Evolutionary conservation across 1,140 invertebrate genomes (phyloP).

Genomic region (Aricia agestis): DNA sequence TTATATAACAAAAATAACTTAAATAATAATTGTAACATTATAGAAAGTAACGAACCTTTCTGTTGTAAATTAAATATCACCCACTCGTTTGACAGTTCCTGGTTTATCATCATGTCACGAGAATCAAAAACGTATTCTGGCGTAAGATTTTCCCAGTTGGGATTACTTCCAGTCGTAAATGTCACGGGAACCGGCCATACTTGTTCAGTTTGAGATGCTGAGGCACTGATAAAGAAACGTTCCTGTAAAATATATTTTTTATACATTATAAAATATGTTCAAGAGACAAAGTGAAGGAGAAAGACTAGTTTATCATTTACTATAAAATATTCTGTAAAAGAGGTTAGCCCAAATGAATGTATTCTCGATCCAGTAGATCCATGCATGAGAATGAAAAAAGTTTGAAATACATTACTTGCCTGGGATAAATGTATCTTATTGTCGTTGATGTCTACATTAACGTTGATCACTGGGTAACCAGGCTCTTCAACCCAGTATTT

Average conservation of each 20-base stretch:
- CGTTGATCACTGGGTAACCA: constrained; percentile 84
- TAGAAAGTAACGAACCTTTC: constrained; percentile 69
- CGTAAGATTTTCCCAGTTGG: constrained; percentile 77
- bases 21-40: too few relatives aligned
- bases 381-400: too few relatives aligned
- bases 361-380: too few relatives aligned
- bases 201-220: constrained; percentile 41
- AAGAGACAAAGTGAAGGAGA: too few relatives aligned
- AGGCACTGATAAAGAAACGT: constrained; percentile 54
- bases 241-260: constrained; percentile 39
- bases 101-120: constrained; percentile 35
- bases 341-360: too few relatives aligned
- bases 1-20: too few relatives aligned
- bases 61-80: constrained; percentile 83
- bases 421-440: neutral
- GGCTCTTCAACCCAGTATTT: constrained; percentile 78
- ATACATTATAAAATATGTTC: too few relatives aligned
- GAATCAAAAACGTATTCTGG: constrained; percentile 71
- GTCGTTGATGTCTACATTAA: constrained; percentile 56
- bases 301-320: too few relatives aligned
- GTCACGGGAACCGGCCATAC: constrained; percentile 80
- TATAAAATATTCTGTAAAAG: too few relatives aligned
- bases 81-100: constrained; percentile 77
- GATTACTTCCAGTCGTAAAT: constrained; percentile 70
- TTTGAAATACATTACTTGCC: neutral